Evolutionary conservation across 2,888 invertebrate genomes (phyloP).

Genomic region (Drosophila ustulata): DNA sequence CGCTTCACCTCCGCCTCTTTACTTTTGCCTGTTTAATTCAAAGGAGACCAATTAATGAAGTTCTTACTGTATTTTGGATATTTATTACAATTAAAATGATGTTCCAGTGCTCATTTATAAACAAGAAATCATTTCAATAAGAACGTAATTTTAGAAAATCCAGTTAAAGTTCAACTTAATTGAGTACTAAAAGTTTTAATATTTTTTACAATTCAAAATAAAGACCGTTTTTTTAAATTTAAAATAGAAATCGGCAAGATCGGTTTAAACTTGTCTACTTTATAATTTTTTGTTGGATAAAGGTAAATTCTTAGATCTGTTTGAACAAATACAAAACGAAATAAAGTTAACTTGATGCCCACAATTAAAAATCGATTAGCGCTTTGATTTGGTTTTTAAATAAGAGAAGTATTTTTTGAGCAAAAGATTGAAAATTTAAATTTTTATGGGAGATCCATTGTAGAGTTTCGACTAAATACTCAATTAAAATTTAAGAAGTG

Average conservation of each 20-base stretch:
- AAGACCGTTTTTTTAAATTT: no score
- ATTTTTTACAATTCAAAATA: no score
- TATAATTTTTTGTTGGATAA: no score
- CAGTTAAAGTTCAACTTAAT: no score
- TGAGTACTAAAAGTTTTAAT: no score
- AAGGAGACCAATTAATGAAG: not conserved
- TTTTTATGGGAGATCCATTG: not conserved
- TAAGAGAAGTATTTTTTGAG: not conserved
- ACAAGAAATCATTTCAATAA: no score
- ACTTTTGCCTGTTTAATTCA: conserved; percentile 91
- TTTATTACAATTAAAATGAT: no score
- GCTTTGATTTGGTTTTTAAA: not conserved
- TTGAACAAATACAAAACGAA: not conserved
- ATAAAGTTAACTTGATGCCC: not conserved
- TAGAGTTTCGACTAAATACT: not conserved
- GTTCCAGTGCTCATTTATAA: no score
- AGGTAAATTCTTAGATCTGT: not conserved
- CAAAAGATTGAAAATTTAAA: not conserved
- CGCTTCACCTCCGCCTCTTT: conserved; percentile 99
- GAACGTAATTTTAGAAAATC: no score
- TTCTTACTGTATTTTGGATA: not conserved
- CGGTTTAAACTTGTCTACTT: no score
- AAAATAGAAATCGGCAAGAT: no score
- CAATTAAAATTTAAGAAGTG: not conserved
- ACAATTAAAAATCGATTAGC: not conserved